Base-by-base conservation (phyloP, 2,888 invertebrate species). In the Drosophila atripex region DNA sequence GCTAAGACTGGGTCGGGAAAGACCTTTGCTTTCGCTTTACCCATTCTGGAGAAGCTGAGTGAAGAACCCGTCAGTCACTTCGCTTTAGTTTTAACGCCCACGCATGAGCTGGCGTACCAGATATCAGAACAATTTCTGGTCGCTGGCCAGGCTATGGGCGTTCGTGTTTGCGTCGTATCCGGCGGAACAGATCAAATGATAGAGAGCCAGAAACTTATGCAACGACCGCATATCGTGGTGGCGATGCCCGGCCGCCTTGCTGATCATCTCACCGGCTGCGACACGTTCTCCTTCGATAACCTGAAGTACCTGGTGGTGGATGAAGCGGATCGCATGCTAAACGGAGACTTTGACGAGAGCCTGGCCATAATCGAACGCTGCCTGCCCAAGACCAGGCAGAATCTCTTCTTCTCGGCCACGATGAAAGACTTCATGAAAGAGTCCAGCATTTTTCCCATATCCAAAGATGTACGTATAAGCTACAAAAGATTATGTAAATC, bases 1-100 rank as follows among this genome's bases (percentile, higher is more conserved):
- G 98, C 99, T 0, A 98, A 99, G 91, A 99, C 99, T 8, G 99
- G 99, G 12, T 98, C 98, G 59, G 99, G 99, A 1, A 99, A 99
- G 93, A 99, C 99, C 0, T 94, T 99, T 88, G 98, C 99, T 0
- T 99, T 99, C 93, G 98, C 98, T 0, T 91, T 99, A 56, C 99
- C 99, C 0, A 97, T 99, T 84, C 91, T 99, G 47, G 97, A 99
- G 90, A 95, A 95, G 89, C 92, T 99, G 28, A 96, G 96, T 64
- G 96, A 97, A 89, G 99, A 99, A 91, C 99, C 99, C 0, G 98
- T 96, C 91, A 98, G 98, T 58, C 97, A 99, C 90, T 99, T 96
- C 93, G 98, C 98, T 2, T 93, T 99, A 28, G 93, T 99, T 21
- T 92, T 99, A 11, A 99, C 99, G 12, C 99, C 99, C 2, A 99